These are phyloP conservation scores for Nyctalus aviator DNA, from an alignment of 2,797 vertebrate species.

Conservation along the genomic window DNA sequence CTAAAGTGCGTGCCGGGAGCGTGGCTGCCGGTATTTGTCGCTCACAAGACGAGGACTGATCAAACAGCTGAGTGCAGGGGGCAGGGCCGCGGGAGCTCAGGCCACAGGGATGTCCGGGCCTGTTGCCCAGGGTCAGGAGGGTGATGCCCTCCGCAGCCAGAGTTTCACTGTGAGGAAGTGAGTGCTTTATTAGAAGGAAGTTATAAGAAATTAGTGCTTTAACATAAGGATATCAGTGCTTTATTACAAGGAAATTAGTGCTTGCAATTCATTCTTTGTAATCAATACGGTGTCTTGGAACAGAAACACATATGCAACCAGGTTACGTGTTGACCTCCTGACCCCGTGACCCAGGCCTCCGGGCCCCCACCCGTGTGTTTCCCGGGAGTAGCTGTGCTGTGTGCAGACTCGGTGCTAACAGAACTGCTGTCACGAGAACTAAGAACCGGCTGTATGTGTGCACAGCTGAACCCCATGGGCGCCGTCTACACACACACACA, in stretches of 20 bases:
- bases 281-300: background rate
- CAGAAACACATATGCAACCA: background rate
- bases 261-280: background rate
- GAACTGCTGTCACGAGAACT: background rate
- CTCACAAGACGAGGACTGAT: background rate
- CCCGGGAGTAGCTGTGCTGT: background rate
- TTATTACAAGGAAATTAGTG: background rate
- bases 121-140: background rate
- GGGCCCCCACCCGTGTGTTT: background rate
- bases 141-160: background rate
- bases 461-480: background rate
- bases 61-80: rapidly evolving
- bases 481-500: too few species aligned
- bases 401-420: background rate
- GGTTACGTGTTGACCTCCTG: background rate
- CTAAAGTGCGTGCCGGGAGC: background rate
- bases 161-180: background rate
- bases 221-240: too few species aligned
- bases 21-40: background rate
- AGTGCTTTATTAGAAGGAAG: background rate
- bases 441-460: background rate
- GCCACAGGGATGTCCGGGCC: background rate
- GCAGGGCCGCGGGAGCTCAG: background rate
- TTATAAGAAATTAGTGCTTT: background rate
- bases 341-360: background rate